A percentile compares a stretch with the other conserved stretches of the same genome.
Conservation (phyloP, 2,888 invertebrate genomes). For the Hymenopus coronatus region DNA sequence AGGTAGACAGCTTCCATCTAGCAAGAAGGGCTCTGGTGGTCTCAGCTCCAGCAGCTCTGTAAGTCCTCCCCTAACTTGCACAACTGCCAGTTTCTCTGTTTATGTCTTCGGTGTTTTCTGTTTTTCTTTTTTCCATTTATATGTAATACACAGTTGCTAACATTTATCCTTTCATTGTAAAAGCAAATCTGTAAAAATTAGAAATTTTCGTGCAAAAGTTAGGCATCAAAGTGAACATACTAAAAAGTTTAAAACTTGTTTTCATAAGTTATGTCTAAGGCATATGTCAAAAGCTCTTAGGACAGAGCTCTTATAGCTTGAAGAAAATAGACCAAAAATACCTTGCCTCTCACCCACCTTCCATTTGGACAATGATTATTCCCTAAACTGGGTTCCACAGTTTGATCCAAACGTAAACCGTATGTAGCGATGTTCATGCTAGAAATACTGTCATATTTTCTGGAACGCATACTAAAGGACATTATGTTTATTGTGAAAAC, state of each 20-base stretch:
- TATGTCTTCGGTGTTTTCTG: not conserved
- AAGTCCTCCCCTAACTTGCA: conserved; percentile 12
- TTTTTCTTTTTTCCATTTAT: not conserved
- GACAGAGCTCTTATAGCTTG: not conserved
- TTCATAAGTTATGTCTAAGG: not conserved
- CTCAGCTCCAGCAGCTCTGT: conserved; percentile 66
- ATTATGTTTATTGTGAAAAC: too few species aligned
- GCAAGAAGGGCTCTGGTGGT: conserved; percentile 42
- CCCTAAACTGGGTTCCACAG: too few species aligned
- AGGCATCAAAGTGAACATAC: not conserved
- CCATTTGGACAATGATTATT: too few species aligned
- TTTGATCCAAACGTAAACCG: too few species aligned
- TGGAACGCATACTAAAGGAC: too few species aligned
- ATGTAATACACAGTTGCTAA: not conserved
- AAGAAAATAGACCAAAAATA: too few species aligned
- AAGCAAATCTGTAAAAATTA: not conserved
- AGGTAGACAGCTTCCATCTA: conserved; percentile 63
- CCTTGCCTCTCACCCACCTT: too few species aligned
- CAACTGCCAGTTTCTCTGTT: not conserved
- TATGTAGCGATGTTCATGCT: too few species aligned
- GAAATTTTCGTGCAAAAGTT: not conserved
- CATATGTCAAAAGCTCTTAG: not conserved
- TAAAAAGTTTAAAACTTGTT: too few species aligned
- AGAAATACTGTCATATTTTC: too few species aligned
- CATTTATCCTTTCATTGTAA: not conserved